Conservation (phyloP, 2,113 vertebrate genomes). For the Alouatta palliata region DNA sequence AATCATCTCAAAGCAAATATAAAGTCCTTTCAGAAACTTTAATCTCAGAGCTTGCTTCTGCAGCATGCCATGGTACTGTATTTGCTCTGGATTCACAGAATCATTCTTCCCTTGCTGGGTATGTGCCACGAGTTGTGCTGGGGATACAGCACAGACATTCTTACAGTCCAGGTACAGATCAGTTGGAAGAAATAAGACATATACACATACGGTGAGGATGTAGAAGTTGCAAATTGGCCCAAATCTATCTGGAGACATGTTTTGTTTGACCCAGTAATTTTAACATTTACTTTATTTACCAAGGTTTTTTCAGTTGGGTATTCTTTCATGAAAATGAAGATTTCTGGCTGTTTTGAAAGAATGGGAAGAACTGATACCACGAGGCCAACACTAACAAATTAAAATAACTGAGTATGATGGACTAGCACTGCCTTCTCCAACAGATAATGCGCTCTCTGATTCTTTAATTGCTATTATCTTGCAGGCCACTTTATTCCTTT, state of each 20-base stretch:
- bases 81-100: background rate
- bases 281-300: background rate
- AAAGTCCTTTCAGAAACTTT: constrained; percentile 31
- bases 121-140: background rate
- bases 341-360: constrained; percentile 37
- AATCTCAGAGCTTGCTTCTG: background rate
- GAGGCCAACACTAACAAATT: background rate
- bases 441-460: background rate
- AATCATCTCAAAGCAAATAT: constrained; percentile 11
- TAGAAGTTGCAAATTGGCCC: background rate
- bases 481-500: background rate
- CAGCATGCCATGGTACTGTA: background rate
- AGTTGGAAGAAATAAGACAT: background rate
- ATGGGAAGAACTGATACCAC: background rate
- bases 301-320: background rate
- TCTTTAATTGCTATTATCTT: background rate
- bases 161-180: background rate
- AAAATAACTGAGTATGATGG: background rate
- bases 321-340: constrained; percentile 34
- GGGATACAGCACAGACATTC: background rate
- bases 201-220: background rate
- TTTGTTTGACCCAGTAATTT: background rate
- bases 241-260: background rate
- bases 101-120: background rate
- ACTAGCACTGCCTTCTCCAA: background rate